Percentiles rank a stretch among this genome's conserved stretches.
Conservation (phyloP, 1,140 invertebrate species). For the Gonioctena quinquepunctata region DNA sequence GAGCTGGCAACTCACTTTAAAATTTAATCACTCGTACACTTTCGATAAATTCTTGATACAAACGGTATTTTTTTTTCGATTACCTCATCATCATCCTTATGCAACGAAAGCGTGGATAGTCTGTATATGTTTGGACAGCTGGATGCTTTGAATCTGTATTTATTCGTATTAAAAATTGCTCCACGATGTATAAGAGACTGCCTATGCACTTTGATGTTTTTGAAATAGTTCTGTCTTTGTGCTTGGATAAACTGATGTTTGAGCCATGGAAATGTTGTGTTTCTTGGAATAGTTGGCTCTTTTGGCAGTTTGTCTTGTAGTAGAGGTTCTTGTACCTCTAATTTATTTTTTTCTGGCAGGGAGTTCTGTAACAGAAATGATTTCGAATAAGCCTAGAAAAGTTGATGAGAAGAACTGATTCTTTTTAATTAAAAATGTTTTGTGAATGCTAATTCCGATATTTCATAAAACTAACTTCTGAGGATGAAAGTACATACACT, state of each 20-base stretch:
- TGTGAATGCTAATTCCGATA: too few species aligned
- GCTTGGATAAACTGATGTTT: slow-evolving; percentile 57
- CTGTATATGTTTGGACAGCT: slow-evolving; percentile 89
- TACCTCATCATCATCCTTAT: slow-evolving; percentile 76
- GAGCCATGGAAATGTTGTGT: slow-evolving; percentile 58
- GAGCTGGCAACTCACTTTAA: too few species aligned
- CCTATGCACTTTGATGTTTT: slow-evolving; percentile 74
- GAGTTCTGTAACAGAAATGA: slow-evolving; percentile 35
- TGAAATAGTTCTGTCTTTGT: slow-evolving; percentile 69
- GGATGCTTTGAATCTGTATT: slow-evolving; percentile 81
- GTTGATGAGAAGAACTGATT: too few species aligned
- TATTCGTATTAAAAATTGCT: slow-evolving; percentile 77
- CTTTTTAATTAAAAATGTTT: too few species aligned
- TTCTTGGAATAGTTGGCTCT: neutral
- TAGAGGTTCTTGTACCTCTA: slow-evolving; percentile 34
- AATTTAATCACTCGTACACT: too few species aligned
- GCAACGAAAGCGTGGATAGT: slow-evolving; percentile 86
- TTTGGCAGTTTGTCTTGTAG: slow-evolving; percentile 20
- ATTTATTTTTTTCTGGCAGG: slow-evolving; percentile 31
- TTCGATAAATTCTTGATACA: neutral
- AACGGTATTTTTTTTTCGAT: neutral
- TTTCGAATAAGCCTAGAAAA: too few species aligned
- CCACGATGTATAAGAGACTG: slow-evolving; percentile 78
- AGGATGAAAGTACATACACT: too few species aligned
- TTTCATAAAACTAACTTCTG: too few species aligned